phyloP scores from a whole-genome alignment of 2,888 invertebrate genomes.

The Neelides folsomi region DNA sequence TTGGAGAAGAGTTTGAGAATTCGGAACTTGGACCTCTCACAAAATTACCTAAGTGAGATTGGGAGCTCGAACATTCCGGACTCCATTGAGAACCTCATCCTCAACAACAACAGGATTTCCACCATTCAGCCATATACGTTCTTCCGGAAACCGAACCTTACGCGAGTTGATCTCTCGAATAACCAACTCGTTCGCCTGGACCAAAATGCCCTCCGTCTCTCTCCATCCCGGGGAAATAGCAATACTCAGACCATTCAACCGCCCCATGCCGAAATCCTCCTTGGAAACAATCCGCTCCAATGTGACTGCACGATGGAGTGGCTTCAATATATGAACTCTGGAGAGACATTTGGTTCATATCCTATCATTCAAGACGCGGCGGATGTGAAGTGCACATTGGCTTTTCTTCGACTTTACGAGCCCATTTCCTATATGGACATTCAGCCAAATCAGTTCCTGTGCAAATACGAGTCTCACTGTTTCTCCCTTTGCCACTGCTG shows the following conservation, averaged over 20 bases:
- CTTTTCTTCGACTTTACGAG: conserved; percentile 60
- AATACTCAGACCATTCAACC: conserved; percentile 44
- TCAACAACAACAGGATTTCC: conserved; percentile 66
- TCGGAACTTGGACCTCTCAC: conserved; percentile 67
- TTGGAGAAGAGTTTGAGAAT: conserved; percentile 65
- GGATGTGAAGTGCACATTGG: conserved; percentile 64
- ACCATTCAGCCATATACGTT: conserved; percentile 76
- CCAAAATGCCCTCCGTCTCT: conserved; percentile 38
- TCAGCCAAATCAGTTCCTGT: conserved; percentile 67
- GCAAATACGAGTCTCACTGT: conserved; percentile 71
- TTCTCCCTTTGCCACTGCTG: conserved; percentile 79
- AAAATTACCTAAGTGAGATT: conserved; percentile 65
- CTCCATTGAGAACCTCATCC: conserved; percentile 61
- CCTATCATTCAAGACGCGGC: conserved; percentile 70
- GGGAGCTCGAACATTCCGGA: conserved; percentile 70
- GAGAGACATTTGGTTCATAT: conserved; percentile 60
- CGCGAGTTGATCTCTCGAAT: conserved; percentile 64
- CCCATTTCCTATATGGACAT: conserved; percentile 64
- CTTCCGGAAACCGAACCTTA: conserved; percentile 71
- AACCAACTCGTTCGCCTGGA: conserved; percentile 53
- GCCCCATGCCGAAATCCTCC: conserved; percentile 60
- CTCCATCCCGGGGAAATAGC: conserved; percentile 27
- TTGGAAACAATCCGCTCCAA: conserved; percentile 71
- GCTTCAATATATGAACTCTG: conserved; percentile 57
- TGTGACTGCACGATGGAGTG: conserved; percentile 87